Conservation (phyloP, 2,113 vertebrate species). For the Riparia riparia region DNA sequence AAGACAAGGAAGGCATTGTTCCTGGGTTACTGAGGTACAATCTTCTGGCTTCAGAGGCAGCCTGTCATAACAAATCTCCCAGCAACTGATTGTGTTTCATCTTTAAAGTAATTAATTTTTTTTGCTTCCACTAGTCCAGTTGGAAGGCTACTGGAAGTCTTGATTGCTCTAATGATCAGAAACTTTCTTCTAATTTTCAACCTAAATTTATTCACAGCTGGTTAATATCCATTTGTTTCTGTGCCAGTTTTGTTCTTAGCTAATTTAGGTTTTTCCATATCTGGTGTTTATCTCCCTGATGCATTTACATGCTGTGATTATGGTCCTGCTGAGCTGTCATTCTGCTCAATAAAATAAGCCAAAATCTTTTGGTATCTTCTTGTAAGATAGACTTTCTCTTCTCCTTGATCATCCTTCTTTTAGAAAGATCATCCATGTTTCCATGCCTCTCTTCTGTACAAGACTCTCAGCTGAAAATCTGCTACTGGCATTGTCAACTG, state of each 20-base stretch:
- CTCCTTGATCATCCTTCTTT: neutral
- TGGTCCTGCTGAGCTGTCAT: slow-evolving; percentile 17
- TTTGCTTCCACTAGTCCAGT: slow-evolving; percentile 18
- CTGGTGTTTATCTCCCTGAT: slow-evolving; percentile 61
- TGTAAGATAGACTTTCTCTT: neutral
- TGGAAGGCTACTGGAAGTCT: slow-evolving; percentile 41
- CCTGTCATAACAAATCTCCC: neutral
- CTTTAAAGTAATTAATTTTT: slow-evolving; percentile 11
- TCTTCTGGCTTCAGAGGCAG: neutral
- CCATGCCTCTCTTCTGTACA: neutral
- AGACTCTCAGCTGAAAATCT: neutral
- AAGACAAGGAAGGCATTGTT: neutral
- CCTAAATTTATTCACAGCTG: slow-evolving; percentile 51
- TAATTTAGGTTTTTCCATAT: slow-evolving; percentile 53
- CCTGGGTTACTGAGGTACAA: neutral
- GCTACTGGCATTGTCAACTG: neutral
- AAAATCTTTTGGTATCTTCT: slow-evolving; percentile 36
- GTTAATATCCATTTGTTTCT: slow-evolving; percentile 66
- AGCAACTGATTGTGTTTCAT: slow-evolving; percentile 6
- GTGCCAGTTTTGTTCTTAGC: slow-evolving; percentile 66
- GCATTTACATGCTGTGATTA: slow-evolving; percentile 58
- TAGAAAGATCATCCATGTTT: neutral
- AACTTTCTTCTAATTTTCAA: slow-evolving; percentile 50
- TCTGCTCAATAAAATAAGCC: slow-evolving; percentile 27
- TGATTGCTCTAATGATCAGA: slow-evolving; percentile 58